phyloP scores from a whole-genome alignment of 2,797 vertebrate species.

The Diceros bicornis region DNA sequence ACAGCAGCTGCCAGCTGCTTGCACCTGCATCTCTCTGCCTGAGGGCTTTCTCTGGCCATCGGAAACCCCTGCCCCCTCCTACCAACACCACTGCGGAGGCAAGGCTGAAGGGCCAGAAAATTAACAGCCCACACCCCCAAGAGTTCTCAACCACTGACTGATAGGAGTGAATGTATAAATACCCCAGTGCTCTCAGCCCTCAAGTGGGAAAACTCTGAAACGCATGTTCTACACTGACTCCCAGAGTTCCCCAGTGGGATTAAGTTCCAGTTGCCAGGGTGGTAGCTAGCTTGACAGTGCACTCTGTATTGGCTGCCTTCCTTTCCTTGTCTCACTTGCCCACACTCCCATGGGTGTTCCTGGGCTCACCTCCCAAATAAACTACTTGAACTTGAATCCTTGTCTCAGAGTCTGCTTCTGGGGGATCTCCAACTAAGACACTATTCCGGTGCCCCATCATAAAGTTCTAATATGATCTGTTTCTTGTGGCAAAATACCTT shows the following conservation, averaged over 20 bases:
- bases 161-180: not conserved
- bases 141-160: constrained; percentile 19
- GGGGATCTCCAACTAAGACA: constrained; percentile 12
- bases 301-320: not conserved
- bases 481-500: constrained; percentile 6
- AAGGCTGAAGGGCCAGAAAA: not conserved
- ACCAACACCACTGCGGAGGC: not conserved
- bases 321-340: not conserved
- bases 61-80: not conserved
- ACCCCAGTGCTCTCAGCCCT: not conserved
- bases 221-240: not conserved
- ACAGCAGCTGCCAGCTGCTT: not conserved
- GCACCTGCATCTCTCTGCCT: not conserved
- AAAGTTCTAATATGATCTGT: constrained; percentile 21
- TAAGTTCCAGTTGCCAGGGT: not conserved
- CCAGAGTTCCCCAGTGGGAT: not conserved
- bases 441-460: not conserved
- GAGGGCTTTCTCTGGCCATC: not conserved
- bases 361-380: not conserved
- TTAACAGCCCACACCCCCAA: not conserved
- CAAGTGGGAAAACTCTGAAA: not conserved
- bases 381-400: constrained; percentile 41
- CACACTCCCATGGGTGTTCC: not conserved
- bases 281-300: not conserved
- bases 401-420: not conserved